phyloP scores from a whole-genome alignment of 2,797 vertebrate species.

The Rallus crepitans region DNA sequence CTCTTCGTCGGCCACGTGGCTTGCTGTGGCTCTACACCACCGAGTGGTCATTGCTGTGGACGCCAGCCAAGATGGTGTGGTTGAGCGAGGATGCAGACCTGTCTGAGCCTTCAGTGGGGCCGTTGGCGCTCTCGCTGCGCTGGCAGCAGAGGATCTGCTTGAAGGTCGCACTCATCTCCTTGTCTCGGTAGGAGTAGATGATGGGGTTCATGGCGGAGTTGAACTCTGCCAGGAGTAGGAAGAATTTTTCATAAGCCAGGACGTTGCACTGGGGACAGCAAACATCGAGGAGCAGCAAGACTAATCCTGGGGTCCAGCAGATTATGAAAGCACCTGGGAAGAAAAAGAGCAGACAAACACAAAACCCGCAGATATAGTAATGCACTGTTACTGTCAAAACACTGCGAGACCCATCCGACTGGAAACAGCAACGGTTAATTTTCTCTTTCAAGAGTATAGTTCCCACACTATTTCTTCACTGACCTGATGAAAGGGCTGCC shows the following conservation, averaged over 20 bases:
- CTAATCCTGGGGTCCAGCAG: slow-evolving; percentile 97
- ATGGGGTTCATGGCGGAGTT: slow-evolving; percentile 99
- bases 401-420: neutral
- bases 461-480: slow-evolving; percentile 19
- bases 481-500: neutral
- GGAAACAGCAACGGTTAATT: neutral
- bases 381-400: neutral
- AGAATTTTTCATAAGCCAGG: slow-evolving; percentile 96
- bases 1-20: neutral
- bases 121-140: slow-evolving; percentile 89
- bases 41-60: slow-evolving; percentile 94
- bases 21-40: slow-evolving; percentile 84
- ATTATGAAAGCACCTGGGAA: slow-evolving; percentile 93
- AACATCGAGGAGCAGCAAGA: slow-evolving; percentile 94
- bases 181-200: slow-evolving; percentile 99
- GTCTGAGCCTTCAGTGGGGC: slow-evolving; percentile 92
- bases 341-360: neutral
- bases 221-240: slow-evolving; percentile 96
- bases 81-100: slow-evolving; percentile 95
- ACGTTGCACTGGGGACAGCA: slow-evolving; percentile 92
- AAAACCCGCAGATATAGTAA: neutral
- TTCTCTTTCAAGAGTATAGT: neutral
- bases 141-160: slow-evolving; percentile 98
- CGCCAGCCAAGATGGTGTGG: slow-evolving; percentile 91
- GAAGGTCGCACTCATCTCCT: slow-evolving; percentile 98